phyloP scores from a whole-genome alignment of 1,140 invertebrate genomes.

The Papilio xuthus region DNA sequence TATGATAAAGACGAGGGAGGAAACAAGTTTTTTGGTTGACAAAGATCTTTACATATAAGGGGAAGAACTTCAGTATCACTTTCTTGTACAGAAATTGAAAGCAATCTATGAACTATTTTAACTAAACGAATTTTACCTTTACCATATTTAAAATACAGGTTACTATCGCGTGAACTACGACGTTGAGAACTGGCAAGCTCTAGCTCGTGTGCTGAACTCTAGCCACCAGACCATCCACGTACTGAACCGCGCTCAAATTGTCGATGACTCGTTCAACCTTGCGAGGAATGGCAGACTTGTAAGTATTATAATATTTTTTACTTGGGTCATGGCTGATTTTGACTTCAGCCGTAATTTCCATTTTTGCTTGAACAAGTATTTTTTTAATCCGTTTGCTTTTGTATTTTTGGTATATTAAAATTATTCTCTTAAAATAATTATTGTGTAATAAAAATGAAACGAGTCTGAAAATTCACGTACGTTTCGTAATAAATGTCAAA shows the following conservation, averaged over 20 bases:
- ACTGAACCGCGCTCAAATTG: conserved; percentile 88
- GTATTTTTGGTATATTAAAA: too few species aligned
- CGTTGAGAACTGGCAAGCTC: conserved; percentile 75
- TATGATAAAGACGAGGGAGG: too few species aligned
- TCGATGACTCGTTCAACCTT: conserved; percentile 89
- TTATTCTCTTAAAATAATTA: not conserved
- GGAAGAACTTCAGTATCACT: too few species aligned
- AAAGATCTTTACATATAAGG: too few species aligned
- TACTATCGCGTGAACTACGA: conserved; percentile 86
- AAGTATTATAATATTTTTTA: conserved; percentile 40
- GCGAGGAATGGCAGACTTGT: conserved; percentile 82
- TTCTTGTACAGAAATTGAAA: too few species aligned
- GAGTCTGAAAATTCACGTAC: not conserved
- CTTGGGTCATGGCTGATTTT: not conserved
- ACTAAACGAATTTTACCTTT: not conserved
- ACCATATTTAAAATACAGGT: conserved; percentile 62
- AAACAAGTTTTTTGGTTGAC: too few species aligned
- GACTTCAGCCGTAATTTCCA: not conserved
- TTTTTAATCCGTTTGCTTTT: too few species aligned
- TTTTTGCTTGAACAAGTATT: too few species aligned
- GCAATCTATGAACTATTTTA: not conserved
- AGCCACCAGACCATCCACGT: conserved; percentile 82
- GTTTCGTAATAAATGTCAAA: conserved; percentile 11
- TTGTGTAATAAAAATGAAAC: not conserved
- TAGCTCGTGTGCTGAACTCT: conserved; percentile 71